Evolutionary conservation across 2,888 invertebrate species (phyloP).

Genomic region (Coelopa pilipes): DNA sequence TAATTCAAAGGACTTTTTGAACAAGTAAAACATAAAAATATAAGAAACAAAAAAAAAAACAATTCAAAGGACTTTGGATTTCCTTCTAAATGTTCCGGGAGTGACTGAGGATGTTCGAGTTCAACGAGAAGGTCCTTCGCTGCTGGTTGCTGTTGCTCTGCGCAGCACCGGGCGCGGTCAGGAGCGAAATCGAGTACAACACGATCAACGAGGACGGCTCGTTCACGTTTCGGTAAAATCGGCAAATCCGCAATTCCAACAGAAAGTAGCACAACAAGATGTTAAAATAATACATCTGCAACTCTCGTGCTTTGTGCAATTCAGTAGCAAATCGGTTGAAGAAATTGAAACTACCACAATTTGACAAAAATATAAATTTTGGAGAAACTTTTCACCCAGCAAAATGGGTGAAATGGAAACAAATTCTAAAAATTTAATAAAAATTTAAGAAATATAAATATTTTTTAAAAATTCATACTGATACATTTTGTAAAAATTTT

Average conservation of each 20-base stretch:
- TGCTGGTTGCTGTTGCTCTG: constrained; percentile 16
- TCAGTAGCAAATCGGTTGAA: too few relatives aligned
- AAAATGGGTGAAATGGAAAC: too few relatives aligned
- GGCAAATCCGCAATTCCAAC: constrained; percentile 41
- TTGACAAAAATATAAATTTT: too few relatives aligned
- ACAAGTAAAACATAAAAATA: too few relatives aligned
- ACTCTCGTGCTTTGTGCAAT: background rate
- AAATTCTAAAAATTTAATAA: too few relatives aligned
- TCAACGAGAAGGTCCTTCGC: background rate
- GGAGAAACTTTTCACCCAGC: too few relatives aligned
- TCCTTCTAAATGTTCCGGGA: too few relatives aligned
- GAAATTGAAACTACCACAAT: too few relatives aligned
- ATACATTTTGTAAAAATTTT: too few relatives aligned
- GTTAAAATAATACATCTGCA: background rate
- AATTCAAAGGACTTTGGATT: constrained; percentile 6
- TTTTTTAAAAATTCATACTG: too few relatives aligned
- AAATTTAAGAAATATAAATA: too few relatives aligned
- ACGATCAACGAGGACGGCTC: constrained; percentile 78
- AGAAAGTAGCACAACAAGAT: background rate
- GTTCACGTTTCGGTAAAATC: constrained; percentile 76
- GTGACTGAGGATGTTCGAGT: constrained; percentile 22
- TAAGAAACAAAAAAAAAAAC: background rate
- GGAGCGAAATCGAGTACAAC: constrained; percentile 70
- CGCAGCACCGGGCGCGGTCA: background rate
- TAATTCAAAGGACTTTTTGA: too few relatives aligned